These are phyloP conservation scores for Saccopteryx bilineata DNA, from an alignment of 2,113 vertebrate species.

Conservation along the genomic window DNA sequence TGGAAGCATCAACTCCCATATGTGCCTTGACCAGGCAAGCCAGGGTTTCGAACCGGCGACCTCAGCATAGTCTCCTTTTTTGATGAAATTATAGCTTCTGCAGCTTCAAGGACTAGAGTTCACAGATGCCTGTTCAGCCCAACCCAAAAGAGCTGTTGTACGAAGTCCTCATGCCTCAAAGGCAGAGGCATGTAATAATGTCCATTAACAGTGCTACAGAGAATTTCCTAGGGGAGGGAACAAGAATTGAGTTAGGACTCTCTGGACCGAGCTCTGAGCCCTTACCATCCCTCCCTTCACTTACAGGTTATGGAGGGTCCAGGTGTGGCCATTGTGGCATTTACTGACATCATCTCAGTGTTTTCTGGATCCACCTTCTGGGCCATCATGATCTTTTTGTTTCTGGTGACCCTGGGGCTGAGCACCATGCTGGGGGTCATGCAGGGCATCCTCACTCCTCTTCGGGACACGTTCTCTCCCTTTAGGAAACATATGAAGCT, in stretches of 20 bases:
- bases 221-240: background rate
- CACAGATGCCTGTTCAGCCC: background rate
- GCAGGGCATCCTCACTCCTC: slow-evolving; percentile 91
- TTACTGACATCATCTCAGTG: slow-evolving; percentile 90
- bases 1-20: too few species aligned
- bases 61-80: background rate
- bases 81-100: background rate
- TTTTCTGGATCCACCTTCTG: slow-evolving; percentile 91
- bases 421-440: slow-evolving; percentile 93
- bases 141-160: background rate
- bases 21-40: too few species aligned
- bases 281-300: background rate
- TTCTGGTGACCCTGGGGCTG: slow-evolving; percentile 92
- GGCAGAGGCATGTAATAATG: background rate
- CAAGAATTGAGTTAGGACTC: background rate
- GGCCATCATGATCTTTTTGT: slow-evolving; percentile 92
- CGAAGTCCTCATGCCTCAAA: background rate
- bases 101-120: background rate
- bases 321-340: slow-evolving; percentile 90
- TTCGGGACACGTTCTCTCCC: slow-evolving; percentile 89
- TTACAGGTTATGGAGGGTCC: slow-evolving; percentile 91
- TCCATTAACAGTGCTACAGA: background rate
- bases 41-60: too few species aligned
- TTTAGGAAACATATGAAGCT: slow-evolving; percentile 87
- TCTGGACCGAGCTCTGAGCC: background rate